A percentile compares a stretch with the other conserved stretches of the same genome.
These are phyloP conservation scores for Pristionchus arcanus DNA, from an alignment of 2,888 invertebrate species.

Conservation along the genomic window DNA sequence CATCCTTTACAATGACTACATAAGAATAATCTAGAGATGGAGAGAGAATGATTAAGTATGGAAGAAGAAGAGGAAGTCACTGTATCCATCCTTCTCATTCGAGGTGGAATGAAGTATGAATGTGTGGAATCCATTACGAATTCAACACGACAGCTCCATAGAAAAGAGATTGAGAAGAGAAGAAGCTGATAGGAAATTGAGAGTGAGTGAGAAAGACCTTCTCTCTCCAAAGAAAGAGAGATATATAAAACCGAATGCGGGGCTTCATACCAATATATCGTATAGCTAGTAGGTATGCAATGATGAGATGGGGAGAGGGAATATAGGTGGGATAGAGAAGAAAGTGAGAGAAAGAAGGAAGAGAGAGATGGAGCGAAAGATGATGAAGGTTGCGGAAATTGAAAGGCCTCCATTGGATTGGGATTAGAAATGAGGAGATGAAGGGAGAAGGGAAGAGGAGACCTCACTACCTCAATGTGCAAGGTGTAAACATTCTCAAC, in stretches of 20 bases:
- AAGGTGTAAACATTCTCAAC: constrained; percentile 51
- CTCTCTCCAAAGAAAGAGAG: background rate
- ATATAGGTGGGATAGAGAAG: background rate
- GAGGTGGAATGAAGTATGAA: background rate
- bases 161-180: background rate
- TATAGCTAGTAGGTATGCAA: constrained; percentile 28
- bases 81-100: background rate
- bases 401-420: constrained; percentile 51
- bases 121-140: constrained; percentile 30
- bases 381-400: constrained; percentile 53
- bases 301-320: constrained; percentile 24
- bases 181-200: constrained; percentile 30
- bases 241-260: background rate
- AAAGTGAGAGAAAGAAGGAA: background rate
- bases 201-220: constrained; percentile 14
- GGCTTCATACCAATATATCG: constrained; percentile 27
- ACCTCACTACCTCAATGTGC: constrained; percentile 17
- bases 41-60: background rate
- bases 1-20: background rate
- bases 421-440: constrained; percentile 42
- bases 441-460: background rate
- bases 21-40: background rate
- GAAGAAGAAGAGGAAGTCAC: background rate
- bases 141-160: constrained; percentile 38
- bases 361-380: constrained; percentile 13